These are phyloP conservation scores for Clarias gariepinus DNA, from an alignment of 2,113 vertebrate genomes.

Conservation along the genomic window DNA sequence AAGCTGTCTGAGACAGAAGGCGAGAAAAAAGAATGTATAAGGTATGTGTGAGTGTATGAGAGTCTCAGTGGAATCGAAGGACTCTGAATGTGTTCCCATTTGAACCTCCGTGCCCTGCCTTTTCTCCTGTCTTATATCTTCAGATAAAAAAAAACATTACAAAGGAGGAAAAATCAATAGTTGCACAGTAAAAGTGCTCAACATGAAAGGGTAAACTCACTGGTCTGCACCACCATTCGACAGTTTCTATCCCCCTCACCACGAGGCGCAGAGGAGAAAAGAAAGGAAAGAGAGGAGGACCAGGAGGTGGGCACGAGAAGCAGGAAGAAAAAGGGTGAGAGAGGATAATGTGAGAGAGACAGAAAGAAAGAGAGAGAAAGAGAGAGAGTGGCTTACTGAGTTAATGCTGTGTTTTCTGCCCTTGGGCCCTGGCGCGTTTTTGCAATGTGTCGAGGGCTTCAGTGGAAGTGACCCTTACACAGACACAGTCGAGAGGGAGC, in stretches of 20 bases:
- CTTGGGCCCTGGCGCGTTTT: conserved; percentile 63
- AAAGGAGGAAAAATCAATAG: conserved; percentile 74
- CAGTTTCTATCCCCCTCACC: conserved; percentile 38
- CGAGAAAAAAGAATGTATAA: conserved; percentile 48
- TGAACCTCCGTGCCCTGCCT: conserved; percentile 62
- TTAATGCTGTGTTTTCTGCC: conserved; percentile 71
- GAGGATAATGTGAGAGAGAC: conserved; percentile 7
- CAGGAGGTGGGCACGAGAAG: not conserved
- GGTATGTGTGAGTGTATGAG: conserved; percentile 46
- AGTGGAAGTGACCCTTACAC: conserved; percentile 73
- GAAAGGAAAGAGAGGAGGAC: conserved; percentile 16
- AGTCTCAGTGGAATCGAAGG: conserved; percentile 57
- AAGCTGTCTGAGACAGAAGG: conserved; percentile 61
- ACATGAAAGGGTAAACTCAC: conserved; percentile 72
- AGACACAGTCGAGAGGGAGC: conserved; percentile 72
- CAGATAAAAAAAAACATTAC: conserved; percentile 59
- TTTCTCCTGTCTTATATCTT: conserved; percentile 63
- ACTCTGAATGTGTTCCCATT: conserved; percentile 66
- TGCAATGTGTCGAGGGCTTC: conserved; percentile 68
- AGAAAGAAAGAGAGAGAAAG: conserved; percentile 1
- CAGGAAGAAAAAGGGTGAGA: not conserved
- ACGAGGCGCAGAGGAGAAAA: conserved; percentile 22
- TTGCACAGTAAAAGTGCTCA: conserved; percentile 70
- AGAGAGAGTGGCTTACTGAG: conserved; percentile 49
- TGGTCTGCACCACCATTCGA: conserved; percentile 67